Percentiles rank a stretch among this genome's conserved stretches.
Evolutionary conservation across 2,113 vertebrate species (phyloP).

Genomic region (Bubo blakistoni): DNA sequence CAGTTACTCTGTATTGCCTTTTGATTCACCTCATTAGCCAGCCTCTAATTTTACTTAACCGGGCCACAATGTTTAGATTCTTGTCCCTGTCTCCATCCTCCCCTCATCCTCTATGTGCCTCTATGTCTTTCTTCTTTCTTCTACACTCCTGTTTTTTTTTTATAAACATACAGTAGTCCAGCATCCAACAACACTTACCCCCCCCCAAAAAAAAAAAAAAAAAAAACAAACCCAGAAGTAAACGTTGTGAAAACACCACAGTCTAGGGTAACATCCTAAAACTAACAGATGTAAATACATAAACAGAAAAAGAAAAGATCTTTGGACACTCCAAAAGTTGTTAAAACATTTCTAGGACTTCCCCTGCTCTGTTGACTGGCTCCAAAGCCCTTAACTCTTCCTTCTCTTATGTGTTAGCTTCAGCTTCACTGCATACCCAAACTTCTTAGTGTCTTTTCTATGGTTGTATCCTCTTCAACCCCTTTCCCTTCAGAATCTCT

Average conservation of each 20-base stretch:
- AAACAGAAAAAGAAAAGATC: background rate
- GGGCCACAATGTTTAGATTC: background rate
- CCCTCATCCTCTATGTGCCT: background rate
- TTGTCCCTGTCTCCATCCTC: background rate
- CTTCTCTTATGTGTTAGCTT: background rate
- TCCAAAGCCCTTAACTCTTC: background rate
- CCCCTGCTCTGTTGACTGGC: background rate
- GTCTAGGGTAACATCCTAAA: background rate
- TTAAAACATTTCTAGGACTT: background rate
- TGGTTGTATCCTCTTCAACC: background rate
- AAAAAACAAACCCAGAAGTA: background rate
- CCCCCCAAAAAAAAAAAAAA: background rate
- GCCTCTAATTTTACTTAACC: slow-evolving; percentile 32
- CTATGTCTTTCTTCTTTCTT: background rate
- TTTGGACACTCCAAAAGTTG: background rate
- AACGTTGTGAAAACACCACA: background rate
- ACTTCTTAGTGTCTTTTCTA: background rate
- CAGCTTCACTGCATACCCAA: background rate
- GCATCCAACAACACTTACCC: background rate
- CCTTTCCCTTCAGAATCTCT: background rate
- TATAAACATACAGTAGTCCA: background rate
- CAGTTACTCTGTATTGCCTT: slow-evolving; percentile 15
- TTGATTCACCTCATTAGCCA: slow-evolving; percentile 50
- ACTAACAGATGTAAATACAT: background rate
- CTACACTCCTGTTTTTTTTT: background rate